These are phyloP conservation scores for Drosophila rubida DNA, from an alignment of 2,888 invertebrate species.

Conservation along the genomic window DNA sequence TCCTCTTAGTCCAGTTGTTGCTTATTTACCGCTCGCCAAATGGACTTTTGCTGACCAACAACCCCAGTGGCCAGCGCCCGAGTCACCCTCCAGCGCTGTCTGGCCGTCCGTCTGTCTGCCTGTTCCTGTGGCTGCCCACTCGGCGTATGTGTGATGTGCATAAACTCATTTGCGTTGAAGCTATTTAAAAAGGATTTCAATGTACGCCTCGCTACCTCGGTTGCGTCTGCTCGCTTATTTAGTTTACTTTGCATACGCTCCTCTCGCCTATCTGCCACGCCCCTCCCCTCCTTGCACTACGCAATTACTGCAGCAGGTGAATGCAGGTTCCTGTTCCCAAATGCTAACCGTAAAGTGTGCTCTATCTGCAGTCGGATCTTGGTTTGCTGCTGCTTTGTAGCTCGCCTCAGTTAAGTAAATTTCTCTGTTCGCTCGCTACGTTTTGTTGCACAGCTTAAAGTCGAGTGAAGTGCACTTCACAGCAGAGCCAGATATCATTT, in stretches of 20 bases:
- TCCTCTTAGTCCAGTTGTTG: constrained; percentile 32
- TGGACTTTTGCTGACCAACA: constrained; percentile 63
- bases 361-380: constrained; percentile 28
- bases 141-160: constrained; percentile 54
- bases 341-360: constrained; percentile 22
- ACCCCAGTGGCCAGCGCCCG: constrained; percentile 2
- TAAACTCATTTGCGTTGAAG: constrained; percentile 60
- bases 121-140: constrained; percentile 40
- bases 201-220: constrained; percentile 24
- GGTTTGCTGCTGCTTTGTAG: constrained; percentile 4
- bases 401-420: constrained; percentile 39
- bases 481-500: background rate
- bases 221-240: constrained; percentile 36
- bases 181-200: constrained; percentile 68
- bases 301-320: constrained; percentile 29
- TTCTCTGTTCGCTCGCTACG: constrained; percentile 39
- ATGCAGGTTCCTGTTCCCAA: constrained; percentile 26
- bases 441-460: background rate
- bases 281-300: background rate
- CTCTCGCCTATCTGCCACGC: constrained; percentile 2
- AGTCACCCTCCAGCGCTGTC: background rate
- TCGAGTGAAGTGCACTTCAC: background rate
- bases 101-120: background rate
- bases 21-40: constrained; percentile 78
- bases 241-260: constrained; percentile 39